These are phyloP conservation scores for Sylvia atricapilla DNA, from an alignment of 2,113 vertebrate species.

Conservation along the genomic window DNA sequence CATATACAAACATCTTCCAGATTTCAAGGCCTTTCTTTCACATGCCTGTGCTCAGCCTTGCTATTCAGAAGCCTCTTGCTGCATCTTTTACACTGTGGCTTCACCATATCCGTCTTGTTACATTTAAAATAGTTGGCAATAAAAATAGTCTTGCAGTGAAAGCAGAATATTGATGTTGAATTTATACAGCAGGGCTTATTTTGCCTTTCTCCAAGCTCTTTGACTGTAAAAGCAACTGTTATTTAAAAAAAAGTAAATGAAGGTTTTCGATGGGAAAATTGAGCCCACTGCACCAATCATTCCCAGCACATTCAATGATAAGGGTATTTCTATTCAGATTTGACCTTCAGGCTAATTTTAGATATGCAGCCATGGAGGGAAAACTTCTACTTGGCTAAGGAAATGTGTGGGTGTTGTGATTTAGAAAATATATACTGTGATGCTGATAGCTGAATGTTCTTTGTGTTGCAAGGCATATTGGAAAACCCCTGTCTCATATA, in stretches of 20 bases:
- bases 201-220: slow-evolving; percentile 9
- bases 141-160: slow-evolving; percentile 34
- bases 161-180: slow-evolving; percentile 1
- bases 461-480: slow-evolving; percentile 16
- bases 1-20: background rate
- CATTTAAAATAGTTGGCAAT: slow-evolving; percentile 8
- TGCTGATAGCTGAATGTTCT: slow-evolving; percentile 23
- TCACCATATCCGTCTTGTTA: slow-evolving; percentile 10
- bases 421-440: slow-evolving; percentile 27
- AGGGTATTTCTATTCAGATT: slow-evolving; percentile 39
- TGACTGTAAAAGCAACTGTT: slow-evolving; percentile 43
- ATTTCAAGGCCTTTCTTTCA: background rate
- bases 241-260: slow-evolving; percentile 41
- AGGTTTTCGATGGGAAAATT: slow-evolving; percentile 33
- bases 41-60: background rate
- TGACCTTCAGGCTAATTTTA: slow-evolving; percentile 61
- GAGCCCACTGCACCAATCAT: slow-evolving; percentile 13
- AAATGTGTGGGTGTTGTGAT: slow-evolving; percentile 33
- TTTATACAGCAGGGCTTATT: background rate
- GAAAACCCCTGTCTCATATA: slow-evolving; percentile 9
- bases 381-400: slow-evolving; percentile 56
- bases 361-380: background rate
- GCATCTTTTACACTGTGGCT: background rate
- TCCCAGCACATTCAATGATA: slow-evolving; percentile 5
- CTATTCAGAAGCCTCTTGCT: background rate